A percentile compares a stretch with the other conserved stretches of the same genome.
Conservation (phyloP, 2,888 invertebrate species). For the Scotopteryx bipunctaria region DNA sequence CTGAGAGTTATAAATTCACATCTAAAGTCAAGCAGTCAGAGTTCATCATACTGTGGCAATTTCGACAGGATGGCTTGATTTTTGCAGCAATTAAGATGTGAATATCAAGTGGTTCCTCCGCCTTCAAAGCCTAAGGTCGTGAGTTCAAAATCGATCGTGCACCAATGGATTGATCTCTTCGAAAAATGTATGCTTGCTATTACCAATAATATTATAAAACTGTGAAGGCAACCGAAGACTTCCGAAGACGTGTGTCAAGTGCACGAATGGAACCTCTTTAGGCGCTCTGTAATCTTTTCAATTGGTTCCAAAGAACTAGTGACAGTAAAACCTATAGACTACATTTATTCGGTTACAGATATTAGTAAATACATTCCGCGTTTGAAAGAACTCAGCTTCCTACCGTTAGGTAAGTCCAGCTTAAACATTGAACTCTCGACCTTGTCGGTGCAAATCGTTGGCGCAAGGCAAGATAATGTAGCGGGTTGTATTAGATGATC, state of each 20-base stretch:
- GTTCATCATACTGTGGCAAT: not conserved
- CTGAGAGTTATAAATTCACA: not conserved
- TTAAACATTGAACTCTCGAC: conserved; percentile 32
- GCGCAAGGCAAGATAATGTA: conserved; percentile 7
- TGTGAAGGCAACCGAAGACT: too few relatives aligned
- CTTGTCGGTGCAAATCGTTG: conserved; percentile 22
- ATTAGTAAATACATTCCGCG: conserved; percentile 3
- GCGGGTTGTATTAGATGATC: not conserved
- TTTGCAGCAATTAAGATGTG: conserved; percentile 3
- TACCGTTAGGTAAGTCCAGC: conserved; percentile 29
- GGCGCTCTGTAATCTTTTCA: too few relatives aligned
- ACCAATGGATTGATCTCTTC: too few relatives aligned
- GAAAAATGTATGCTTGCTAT: too few relatives aligned
- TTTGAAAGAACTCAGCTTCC: conserved; percentile 13
- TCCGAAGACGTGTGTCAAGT: too few relatives aligned
- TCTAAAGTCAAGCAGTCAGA: not conserved
- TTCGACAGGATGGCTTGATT: not conserved
- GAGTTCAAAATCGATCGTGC: too few relatives aligned
- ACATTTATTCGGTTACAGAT: too few relatives aligned
- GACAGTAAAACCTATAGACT: too few relatives aligned
- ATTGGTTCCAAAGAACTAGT: too few relatives aligned
- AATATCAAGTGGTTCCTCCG: not conserved
- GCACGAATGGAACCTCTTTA: too few relatives aligned
- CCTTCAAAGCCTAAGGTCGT: too few relatives aligned
- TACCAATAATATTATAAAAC: too few relatives aligned